Conservation (phyloP, 2,797 vertebrate genomes). For the Nyctibius grandis region DNA sequence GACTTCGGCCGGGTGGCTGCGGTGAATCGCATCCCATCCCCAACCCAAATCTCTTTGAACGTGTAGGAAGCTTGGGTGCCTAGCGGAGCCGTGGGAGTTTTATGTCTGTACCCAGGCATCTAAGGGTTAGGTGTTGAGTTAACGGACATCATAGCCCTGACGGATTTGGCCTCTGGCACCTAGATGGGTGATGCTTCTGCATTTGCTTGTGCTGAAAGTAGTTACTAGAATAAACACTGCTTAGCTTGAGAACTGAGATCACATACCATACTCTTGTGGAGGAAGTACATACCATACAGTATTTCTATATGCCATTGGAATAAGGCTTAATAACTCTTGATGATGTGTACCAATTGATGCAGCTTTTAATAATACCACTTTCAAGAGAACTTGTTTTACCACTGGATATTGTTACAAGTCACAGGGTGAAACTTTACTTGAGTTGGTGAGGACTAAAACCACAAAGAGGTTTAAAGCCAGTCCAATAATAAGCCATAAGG, state of each 20-base stretch:
- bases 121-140: background rate
- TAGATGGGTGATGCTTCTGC: background rate
- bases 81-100: background rate
- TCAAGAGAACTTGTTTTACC: background rate
- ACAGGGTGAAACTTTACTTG: background rate
- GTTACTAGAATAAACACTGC: background rate
- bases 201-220: background rate
- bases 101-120: background rate
- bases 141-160: background rate
- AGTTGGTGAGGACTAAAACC: background rate
- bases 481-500: background rate
- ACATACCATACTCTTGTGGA: background rate
- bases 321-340: background rate
- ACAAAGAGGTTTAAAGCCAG: background rate
- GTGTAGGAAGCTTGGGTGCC: background rate
- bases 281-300: rapidly evolving
- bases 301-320: background rate
- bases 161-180: background rate
- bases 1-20: background rate
- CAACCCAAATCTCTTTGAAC: background rate
- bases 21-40: background rate
- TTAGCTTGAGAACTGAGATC: background rate
- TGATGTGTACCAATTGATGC: background rate
- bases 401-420: background rate
- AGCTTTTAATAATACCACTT: background rate